Evolutionary conservation across 1,140 invertebrate genomes (phyloP).

Genomic region (Planococcus citri): DNA sequence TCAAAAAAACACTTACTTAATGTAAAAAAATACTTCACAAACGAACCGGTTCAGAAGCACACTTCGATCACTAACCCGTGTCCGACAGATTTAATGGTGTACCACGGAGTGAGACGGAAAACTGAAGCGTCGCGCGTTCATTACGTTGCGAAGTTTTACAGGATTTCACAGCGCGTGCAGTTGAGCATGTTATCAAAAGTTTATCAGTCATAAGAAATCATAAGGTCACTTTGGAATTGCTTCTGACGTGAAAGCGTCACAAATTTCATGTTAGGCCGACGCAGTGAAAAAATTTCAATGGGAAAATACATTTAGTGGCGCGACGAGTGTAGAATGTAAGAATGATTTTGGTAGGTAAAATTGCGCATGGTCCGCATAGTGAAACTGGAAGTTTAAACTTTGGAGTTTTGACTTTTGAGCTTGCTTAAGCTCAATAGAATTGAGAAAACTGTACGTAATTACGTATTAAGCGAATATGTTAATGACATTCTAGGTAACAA

Average conservation of each 20-base stretch:
- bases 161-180: not conserved
- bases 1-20: not conserved
- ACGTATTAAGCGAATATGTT: no score
- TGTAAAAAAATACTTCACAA: not conserved
- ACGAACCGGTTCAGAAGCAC: not conserved
- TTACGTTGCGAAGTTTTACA: not conserved
- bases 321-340: not conserved
- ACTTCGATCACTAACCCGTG: not conserved
- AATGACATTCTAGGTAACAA: no score
- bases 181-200: not conserved
- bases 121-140: not conserved
- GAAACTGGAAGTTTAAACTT: no score
- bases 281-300: no score
- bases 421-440: no score
- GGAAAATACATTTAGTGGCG: not conserved
- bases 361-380: no score
- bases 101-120: not conserved
- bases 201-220: not conserved
- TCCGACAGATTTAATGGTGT: not conserved
- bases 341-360: no score
- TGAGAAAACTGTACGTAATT: no score
- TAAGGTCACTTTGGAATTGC: not conserved
- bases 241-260: no score
- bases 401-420: no score
- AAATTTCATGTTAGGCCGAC: no score